Base-by-base conservation (phyloP, 37 sponge, comb jelly and placozoan genomes). In the Axinella damicornis region DNA sequence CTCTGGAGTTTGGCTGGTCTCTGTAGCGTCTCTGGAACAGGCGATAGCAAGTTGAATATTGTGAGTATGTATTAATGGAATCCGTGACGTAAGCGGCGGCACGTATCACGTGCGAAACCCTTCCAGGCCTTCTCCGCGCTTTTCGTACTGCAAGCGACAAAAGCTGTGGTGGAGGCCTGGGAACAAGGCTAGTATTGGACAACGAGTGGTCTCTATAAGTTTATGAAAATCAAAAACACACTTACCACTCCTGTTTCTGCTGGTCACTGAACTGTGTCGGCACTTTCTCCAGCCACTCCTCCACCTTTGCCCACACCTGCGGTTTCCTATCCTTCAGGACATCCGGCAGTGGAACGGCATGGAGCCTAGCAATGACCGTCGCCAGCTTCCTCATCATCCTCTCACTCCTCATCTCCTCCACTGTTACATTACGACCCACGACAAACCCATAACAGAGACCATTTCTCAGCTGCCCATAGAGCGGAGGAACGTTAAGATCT, bases 361-460 rank as follows among this genome's bases (percentile, higher is more conserved):
- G 95, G 71, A 97, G 55, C 52, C 64, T 24, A 19, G 92, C 96
- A 83, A 97, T 53, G 15, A 84, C 24, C 22, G 25, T 76, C 6
- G 88, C 89, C 12, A 88, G 75, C 37, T 73, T 57, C 75, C 40
- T 73, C 28, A 57, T 60, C 80, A 92, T 73, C 30, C 0, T 46
- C 39, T 62, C 57, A 61, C 92, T 79, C 14, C 73, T 52, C 30
- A 95, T 76, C 21, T 88, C 87, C 0, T 85, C 81, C 53, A 80
- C 31, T 16, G 31, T 35, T 18, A 95, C 6, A 5, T 69, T 70
- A 16, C 85, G 59, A 1, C 96, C 96, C 9, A 91, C 77, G 14
- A 78, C 36, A 60, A 82, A 90, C 0, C 91, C 88, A 22, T 89
- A 93, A 56, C 88, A 80, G 16, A 84, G 53, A 0, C 96, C 96